Conservation (phyloP, 2,888 invertebrate genomes). For the Rugalucina vietnamica region DNA sequence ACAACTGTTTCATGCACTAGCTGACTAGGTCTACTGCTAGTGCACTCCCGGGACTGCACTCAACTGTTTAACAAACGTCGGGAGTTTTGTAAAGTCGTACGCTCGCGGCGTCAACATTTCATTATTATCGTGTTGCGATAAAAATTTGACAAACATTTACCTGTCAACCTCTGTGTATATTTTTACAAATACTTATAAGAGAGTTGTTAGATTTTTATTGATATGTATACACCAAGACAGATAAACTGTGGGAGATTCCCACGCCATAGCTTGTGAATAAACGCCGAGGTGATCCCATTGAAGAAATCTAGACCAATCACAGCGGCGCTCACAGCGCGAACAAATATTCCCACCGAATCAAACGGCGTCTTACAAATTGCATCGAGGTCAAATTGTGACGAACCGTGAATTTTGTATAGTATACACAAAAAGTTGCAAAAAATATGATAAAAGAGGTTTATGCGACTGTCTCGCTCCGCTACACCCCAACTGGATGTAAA, state of each 20-base stretch:
- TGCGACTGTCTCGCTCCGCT: constrained; percentile 1
- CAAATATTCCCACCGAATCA: constrained; percentile 50
- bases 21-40: too few relatives aligned
- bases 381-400: constrained; percentile 40
- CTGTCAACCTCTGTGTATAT: background rate
- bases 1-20: too few relatives aligned
- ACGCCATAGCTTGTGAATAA: constrained; percentile 72
- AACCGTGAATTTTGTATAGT: constrained; percentile 13
- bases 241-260: constrained; percentile 60
- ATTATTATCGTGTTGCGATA: background rate
- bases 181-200: constrained; percentile 5
- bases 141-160: background rate
- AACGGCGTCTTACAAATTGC: constrained; percentile 40
- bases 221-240: background rate
- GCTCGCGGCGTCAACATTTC: background rate
- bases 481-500: constrained; percentile 5
- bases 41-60: too few relatives aligned
- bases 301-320: constrained; percentile 63
- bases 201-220: background rate
- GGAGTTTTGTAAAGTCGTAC: background rate
- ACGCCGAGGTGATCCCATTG: constrained; percentile 61
- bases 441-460: constrained; percentile 5
- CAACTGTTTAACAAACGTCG: too few relatives aligned
- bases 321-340: constrained; percentile 26
- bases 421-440: constrained; percentile 15